A percentile compares a stretch with the other conserved stretches of the same genome.
phyloP scores from a whole-genome alignment of 2,113 vertebrate genomes.

The Arvicanthis niloticus region DNA sequence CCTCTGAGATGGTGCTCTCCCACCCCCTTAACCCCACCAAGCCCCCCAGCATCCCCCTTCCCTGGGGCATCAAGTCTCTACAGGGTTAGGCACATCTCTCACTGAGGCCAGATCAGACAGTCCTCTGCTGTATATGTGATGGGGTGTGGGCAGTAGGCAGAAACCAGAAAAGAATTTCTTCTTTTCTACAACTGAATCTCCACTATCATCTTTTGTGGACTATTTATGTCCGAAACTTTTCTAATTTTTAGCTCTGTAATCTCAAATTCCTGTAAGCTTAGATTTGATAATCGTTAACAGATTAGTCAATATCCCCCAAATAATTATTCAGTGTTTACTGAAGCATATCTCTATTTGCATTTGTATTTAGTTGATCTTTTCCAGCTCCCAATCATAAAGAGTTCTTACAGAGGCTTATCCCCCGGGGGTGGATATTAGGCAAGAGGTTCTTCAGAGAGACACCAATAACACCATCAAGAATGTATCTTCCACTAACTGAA shows the following conservation, averaged over 20 bases:
- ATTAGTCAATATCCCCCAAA: background rate
- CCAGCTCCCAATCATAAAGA: background rate
- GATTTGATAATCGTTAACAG: background rate
- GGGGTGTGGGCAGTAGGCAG: too few species aligned
- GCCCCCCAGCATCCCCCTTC: too few species aligned
- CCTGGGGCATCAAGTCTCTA: too few species aligned
- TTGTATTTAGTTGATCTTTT: slow-evolving; percentile 17
- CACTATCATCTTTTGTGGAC: background rate
- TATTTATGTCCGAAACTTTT: background rate
- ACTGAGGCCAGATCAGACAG: too few species aligned
- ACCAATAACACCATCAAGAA: background rate
- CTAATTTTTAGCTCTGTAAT: background rate
- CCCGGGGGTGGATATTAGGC: background rate
- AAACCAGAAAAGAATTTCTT: background rate
- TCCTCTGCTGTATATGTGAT: too few species aligned
- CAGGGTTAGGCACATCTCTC: too few species aligned
- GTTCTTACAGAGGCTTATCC: background rate
- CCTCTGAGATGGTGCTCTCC: too few species aligned
- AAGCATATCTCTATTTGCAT: background rate
- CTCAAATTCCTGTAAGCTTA: background rate
- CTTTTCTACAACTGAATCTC: background rate
- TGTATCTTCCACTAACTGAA: background rate
- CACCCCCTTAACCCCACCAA: too few species aligned
- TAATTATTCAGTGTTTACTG: background rate
- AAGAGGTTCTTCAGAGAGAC: background rate